These are phyloP conservation scores for Spea hammondii DNA, from an alignment of 2,797 vertebrate species.

Conservation along the genomic window DNA sequence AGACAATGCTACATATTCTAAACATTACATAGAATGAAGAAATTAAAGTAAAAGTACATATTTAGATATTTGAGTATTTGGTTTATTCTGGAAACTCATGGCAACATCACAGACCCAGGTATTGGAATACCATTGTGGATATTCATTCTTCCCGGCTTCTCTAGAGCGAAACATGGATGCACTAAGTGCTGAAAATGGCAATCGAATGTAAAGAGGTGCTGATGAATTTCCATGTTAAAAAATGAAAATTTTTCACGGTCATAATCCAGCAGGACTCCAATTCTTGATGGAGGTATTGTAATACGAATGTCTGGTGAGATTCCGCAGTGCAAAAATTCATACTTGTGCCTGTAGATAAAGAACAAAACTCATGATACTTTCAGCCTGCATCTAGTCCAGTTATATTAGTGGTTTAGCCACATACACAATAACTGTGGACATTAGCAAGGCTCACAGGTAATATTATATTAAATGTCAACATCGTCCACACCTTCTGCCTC, in stretches of 20 bases:
- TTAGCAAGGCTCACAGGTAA: no score
- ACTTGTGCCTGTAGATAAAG: slow-evolving; percentile 77
- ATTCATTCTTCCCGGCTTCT: slow-evolving; percentile 79
- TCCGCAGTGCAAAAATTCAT: slow-evolving; percentile 84
- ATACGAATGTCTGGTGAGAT: slow-evolving; percentile 86
- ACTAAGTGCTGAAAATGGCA: slow-evolving; percentile 74
- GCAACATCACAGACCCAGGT: slow-evolving; percentile 62
- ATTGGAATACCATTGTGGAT: slow-evolving; percentile 72
- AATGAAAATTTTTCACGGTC: slow-evolving; percentile 78
- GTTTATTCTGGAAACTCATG: slow-evolving; percentile 37
- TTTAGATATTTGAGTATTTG: no score
- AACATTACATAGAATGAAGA: no score
- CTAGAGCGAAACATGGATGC: slow-evolving; percentile 88
- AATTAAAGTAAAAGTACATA: no score
- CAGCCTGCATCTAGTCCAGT: no score
- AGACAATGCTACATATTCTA: no score
- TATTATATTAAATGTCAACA: no score
- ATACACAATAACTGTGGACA: no score
- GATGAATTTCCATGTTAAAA: slow-evolving; percentile 80
- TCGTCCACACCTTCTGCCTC: no score
- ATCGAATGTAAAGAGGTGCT: slow-evolving; percentile 84
- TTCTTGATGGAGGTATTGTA: slow-evolving; percentile 75
- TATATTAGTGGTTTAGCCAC: no score
- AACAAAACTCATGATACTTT: no score
- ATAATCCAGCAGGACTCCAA: slow-evolving; percentile 87